Evolutionary conservation across 2,888 invertebrate genomes (phyloP).

Genomic region (Ormyrus labotus): DNA sequence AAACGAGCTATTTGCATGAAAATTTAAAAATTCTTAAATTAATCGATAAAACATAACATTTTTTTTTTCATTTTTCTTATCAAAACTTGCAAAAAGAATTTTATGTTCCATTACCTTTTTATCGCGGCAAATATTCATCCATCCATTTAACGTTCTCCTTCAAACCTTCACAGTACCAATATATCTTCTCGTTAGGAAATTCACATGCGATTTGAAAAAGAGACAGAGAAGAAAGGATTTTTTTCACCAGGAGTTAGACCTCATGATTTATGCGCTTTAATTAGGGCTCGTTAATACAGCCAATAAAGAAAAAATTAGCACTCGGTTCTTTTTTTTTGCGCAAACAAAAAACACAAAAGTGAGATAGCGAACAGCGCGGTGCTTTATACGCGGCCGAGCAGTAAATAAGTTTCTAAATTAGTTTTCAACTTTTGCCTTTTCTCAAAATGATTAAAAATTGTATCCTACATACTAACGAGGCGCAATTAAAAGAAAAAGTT

Average conservation of each 20-base stretch:
- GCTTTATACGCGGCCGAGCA: neutral
- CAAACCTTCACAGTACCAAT: too few species aligned
- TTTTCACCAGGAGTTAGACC: neutral
- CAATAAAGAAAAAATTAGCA: conserved; percentile 11
- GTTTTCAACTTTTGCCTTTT: conserved; percentile 39
- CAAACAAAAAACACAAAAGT: neutral
- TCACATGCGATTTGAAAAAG: too few species aligned
- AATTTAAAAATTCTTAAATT: conserved; percentile 42
- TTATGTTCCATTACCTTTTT: conserved; percentile 13
- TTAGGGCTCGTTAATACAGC: conserved; percentile 5
- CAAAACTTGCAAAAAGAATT: conserved; percentile 35
- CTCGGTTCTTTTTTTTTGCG: neutral
- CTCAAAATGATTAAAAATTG: conserved; percentile 32
- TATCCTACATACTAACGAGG: neutral
- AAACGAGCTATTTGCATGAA: conserved; percentile 45
- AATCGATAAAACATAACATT: conserved; percentile 12
- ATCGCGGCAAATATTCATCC: neutral
- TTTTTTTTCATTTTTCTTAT: conserved; percentile 37
- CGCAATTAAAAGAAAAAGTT: conserved; percentile 39
- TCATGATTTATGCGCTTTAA: conserved; percentile 19
- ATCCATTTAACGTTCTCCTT: conserved; percentile 7
- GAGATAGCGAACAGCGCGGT: too few species aligned
- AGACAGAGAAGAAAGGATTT: neutral
- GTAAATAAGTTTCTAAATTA: conserved; percentile 49
- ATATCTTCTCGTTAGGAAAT: too few species aligned